Base-by-base conservation (phyloP, 2,797 vertebrate species). In the Poecilia wingei region DNA sequence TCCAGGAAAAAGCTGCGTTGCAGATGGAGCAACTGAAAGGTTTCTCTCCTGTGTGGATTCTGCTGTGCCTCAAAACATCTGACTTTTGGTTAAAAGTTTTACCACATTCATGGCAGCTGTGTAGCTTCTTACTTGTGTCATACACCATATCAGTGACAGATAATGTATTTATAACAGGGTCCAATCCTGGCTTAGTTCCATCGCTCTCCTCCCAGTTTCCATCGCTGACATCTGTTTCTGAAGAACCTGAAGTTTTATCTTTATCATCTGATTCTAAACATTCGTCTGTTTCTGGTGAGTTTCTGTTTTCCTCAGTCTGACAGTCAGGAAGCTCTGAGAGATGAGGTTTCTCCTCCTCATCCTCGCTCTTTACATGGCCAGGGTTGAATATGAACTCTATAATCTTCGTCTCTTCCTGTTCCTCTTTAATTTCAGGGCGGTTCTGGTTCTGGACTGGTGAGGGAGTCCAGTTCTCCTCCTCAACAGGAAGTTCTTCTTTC, bases 331-430 rank as follows among this genome's bases (percentile, higher is more conserved):
- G 6, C 39, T 55, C 55, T 2, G 45, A 70, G 1, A 72, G 13
- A 75, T 61, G 16, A 66, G 69, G 51, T 69, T 66, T 76, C 41
- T 73, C 70, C 7, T 82, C 72, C 25, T 76, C 64, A 0, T 76
- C 76, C 41, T 82, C 80, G 51, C 8, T 76, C 74, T 83, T 86
- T 53, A 82, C 72, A 41, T 22, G 6, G 1, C 9, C 55, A 10
- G 79, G 45, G 39, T 13, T 72, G 71, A 84, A 61, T 6, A 45
- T 33, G 18, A 73, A 73, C 57, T 64, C 53, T 57, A n/a, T 64
- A 4, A 74, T 46, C 39, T 74, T 20, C 8, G 16, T 51, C 61
- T 78, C 84, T 64, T 77, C 45, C 10, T 13, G 61, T 33, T 79
- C 78, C 36, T 79, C 72, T 68, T 79, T 79, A 12, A 79, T 53